Evolutionary conservation across 2,113 vertebrate species (phyloP), one percentile per base, ranked within the genome.

Genomic region (Paradisaea rubra): DNA sequence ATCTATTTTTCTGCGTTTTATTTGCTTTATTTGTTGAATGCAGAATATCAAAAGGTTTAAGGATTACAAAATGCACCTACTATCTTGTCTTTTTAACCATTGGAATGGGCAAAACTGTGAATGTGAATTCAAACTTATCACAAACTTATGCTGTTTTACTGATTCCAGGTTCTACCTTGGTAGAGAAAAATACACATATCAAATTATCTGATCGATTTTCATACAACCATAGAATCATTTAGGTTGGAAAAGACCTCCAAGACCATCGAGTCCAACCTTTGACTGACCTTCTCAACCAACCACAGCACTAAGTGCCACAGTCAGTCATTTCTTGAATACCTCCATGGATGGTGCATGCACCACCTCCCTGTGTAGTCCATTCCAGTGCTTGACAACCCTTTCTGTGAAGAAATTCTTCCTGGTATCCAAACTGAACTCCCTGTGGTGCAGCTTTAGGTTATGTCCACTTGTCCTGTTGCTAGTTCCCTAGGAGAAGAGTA

Each of bases 391-490:
- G n/a, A 47, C 24, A 60, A 11, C 5, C 1, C 5, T 19, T 41
- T 41, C 17, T 21, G 15, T 18, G 45, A 35, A 35, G 25, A 68
- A 60, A 53, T 35, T 31, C n/a, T 54, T 68, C 9, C 28, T 68
- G 11, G 19, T 68, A 13, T 35, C 24, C n/a, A 47, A 31, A 39
- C 24, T 53, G 11, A 44, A 27, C 20, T 30, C 60, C 20, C 24
- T 73, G 11, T 30, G 11, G 13, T 53, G 30, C 6, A 68, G 13
- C 20, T 74, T 47, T 13, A 47, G 39, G n/a, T 9, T 5, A 7
- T 45, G n/a, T 37, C 37, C 27, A 16, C 37, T 68, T 53, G 23
- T 60, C 39, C n/a, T 60, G 10, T 53, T 0, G 0, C 60, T 30
- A 18, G 39, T 9, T 60, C n/a, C 45, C 9, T 41, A 16, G 25